Conservation (phyloP, 1,140 invertebrate genomes). For the Pseudoatta argentina region DNA sequence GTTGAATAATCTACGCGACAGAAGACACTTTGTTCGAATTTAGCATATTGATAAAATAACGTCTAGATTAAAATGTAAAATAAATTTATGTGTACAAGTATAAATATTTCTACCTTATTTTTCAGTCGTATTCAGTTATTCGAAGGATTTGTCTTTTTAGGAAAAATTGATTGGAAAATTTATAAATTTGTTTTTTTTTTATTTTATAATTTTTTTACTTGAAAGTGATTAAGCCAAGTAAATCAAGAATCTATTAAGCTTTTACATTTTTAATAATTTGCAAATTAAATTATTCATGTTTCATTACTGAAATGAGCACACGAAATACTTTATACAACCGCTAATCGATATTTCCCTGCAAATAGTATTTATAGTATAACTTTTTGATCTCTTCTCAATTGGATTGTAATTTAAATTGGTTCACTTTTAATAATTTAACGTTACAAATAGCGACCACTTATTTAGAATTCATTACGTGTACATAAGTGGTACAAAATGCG, state of each 20-base stretch:
- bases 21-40: background rate
- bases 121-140: background rate
- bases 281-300: background rate
- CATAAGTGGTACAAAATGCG: background rate
- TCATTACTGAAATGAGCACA: background rate
- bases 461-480: background rate
- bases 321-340: background rate
- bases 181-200: background rate
- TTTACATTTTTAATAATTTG: background rate
- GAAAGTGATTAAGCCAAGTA: background rate
- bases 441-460: too few relatives aligned
- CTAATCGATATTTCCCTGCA: background rate
- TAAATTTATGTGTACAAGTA: background rate
- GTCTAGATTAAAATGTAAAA: background rate
- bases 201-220: background rate
- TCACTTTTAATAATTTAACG: background rate
- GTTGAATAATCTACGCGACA: slow-evolving; percentile 16
- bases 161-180: background rate
- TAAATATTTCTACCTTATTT: background rate
- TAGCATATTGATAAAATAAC: slow-evolving; percentile 15
- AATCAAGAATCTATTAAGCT: background rate
- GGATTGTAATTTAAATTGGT: background rate
- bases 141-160: background rate
- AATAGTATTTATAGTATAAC: background rate
- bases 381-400: background rate